Conservation (phyloP, 2,888 invertebrate genomes). For the Aspidiotus rigidus region DNA sequence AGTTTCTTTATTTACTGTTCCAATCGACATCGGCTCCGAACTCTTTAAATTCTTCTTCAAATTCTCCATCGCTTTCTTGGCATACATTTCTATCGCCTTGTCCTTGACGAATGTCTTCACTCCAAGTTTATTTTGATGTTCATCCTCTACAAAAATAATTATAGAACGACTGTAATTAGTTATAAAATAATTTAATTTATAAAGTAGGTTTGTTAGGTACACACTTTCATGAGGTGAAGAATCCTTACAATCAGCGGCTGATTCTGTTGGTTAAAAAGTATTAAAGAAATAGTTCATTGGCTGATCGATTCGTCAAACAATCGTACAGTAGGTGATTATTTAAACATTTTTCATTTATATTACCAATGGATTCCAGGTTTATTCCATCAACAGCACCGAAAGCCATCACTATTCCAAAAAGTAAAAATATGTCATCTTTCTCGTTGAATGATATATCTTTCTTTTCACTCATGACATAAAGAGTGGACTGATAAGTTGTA, state of each 20-base stretch:
- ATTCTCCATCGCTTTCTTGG: constrained; percentile 16
- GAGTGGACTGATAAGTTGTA: no score
- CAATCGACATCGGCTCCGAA: constrained; percentile 15
- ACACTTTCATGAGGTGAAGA: no score
- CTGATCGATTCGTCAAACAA: neutral
- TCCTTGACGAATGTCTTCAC: constrained; percentile 26
- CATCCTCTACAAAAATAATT: constrained; percentile 3
- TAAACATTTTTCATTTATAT: neutral
- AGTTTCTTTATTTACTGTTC: constrained; percentile 19
- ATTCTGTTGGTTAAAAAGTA: no score
- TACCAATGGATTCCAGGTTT: constrained; percentile 9
- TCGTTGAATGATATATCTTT: no score
- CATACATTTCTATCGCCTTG: constrained; percentile 28
- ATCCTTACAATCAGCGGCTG: no score
- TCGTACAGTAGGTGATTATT: neutral
- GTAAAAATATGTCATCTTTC: constrained; percentile 10
- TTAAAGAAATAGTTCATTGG: no score
- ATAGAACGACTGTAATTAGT: no score
- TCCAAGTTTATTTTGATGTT: constrained; percentile 20
- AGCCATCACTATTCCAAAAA: constrained; percentile 3
- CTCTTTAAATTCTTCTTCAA: constrained; percentile 16
- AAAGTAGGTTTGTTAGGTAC: no score
- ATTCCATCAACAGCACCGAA: constrained; percentile 9
- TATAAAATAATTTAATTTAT: no score
- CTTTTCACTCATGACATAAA: no score